Base-by-base conservation (phyloP, 2,113 vertebrate species). In the Trichechus manatus region DNA sequence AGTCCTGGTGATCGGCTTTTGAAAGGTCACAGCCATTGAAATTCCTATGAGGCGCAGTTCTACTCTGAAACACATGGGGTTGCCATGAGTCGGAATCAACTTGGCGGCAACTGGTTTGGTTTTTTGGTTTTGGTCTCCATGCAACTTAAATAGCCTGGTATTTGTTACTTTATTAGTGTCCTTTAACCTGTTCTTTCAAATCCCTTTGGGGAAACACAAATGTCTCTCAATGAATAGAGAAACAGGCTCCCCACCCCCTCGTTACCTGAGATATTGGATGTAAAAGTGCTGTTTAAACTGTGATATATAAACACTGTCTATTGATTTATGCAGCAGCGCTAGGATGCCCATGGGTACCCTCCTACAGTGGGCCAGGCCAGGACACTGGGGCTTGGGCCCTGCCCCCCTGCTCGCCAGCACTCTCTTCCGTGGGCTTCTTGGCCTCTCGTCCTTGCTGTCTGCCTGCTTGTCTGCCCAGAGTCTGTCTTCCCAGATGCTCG, bases 191-290 rank as follows among this genome's bases (percentile, higher is more conserved):
- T 50, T 53, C 61, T 63, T 86, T 87, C 25, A 82, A 63, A 93
- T 80, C 17, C 15, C 25, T 88, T 70, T 66, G 66, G 86, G 53
- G 77, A 96, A 92, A 91, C 42, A 91, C 70, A 77, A 19, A 29
- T 68, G 81, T 61, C 19, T 91, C 39, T 68, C 63, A 74, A 13
- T 27, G 86, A 92, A 78, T 44, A 88, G n/a, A 59, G 74, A 95
- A 94, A 70, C 17, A 82, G 10, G 11, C 4, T 9, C 25, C 23
- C 29, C 10, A 15, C 27, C 53, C 27, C 23, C 27, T 53, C 36
- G n/a, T 7, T 14, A 31, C 20, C 59, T 66, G 61, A 56, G 47
- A n/a, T 50, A 50, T 13, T 31, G 15, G 23, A 5, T 75, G 74
- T 29, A 75, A 68, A 81, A 66, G 47, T 56, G 47, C 84, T 61